Conservation (phyloP, 2,113 vertebrate species). For the Fulmarus glacialis region DNA sequence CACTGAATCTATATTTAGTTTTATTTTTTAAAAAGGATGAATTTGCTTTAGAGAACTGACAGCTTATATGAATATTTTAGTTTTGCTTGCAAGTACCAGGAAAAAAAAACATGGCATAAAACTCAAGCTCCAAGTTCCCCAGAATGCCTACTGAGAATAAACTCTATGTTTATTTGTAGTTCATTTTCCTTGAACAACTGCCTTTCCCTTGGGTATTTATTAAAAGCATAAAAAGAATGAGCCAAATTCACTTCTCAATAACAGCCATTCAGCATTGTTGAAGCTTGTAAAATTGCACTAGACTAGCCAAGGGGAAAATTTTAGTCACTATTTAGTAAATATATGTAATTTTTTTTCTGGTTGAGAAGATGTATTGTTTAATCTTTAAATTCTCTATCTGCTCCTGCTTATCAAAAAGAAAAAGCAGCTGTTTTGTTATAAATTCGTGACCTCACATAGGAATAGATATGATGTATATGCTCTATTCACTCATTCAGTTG, state of each 20-base stretch:
- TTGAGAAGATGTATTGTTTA: neutral
- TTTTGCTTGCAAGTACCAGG: constrained; percentile 24
- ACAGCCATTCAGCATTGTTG: constrained; percentile 57
- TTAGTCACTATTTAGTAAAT: constrained; percentile 50
- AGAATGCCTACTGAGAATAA: constrained; percentile 40
- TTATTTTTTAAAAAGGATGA: constrained; percentile 32
- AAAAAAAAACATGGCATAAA: neutral
- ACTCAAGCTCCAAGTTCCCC: neutral
- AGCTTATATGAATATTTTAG: constrained; percentile 46
- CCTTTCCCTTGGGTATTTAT: constrained; percentile 60
- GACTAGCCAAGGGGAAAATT: constrained; percentile 54
- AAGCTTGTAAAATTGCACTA: constrained; percentile 48
- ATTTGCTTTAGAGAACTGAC: neutral
- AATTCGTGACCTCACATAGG: neutral
- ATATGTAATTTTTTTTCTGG: neutral
- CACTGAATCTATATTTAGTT: constrained; percentile 20
- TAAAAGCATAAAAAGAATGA: constrained; percentile 67
- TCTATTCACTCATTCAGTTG: neutral
- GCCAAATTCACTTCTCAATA: constrained; percentile 54
- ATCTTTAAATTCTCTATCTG: constrained; percentile 23
- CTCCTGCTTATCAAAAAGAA: constrained; percentile 23
- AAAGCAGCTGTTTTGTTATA: neutral
- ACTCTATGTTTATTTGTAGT: constrained; percentile 64
- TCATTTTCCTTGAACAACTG: constrained; percentile 50
- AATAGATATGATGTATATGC: neutral